These are phyloP conservation scores for Nibea albiflora DNA, from an alignment of 2,113 vertebrate genomes.

Conservation along the genomic window DNA sequence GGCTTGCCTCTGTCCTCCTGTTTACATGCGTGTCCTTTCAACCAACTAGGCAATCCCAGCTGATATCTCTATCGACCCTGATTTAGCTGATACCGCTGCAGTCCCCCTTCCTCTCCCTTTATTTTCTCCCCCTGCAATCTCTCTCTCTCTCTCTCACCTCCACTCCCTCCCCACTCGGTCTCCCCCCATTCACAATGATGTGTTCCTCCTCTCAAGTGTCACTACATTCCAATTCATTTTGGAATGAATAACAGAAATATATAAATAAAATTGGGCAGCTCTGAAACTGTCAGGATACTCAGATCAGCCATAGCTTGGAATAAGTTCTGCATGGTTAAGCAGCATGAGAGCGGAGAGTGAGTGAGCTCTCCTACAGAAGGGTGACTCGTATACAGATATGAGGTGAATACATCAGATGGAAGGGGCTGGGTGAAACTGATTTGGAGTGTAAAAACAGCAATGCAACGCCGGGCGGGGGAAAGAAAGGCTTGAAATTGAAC, in stretches of 20 bases:
- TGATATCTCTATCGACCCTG: slow-evolving; percentile 86
- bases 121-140: slow-evolving; percentile 38
- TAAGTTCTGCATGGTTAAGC: slow-evolving; percentile 74
- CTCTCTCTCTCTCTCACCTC: slow-evolving; percentile 11
- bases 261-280: slow-evolving; percentile 33
- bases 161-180: slow-evolving; percentile 23
- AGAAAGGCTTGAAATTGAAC: slow-evolving; percentile 27
- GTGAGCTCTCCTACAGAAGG: slow-evolving; percentile 54
- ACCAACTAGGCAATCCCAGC: slow-evolving; percentile 81
- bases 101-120: slow-evolving; percentile 41
- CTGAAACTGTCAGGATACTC: slow-evolving; percentile 54
- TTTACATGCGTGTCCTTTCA: slow-evolving; percentile 83
- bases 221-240: slow-evolving; percentile 55
- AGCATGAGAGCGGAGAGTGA: slow-evolving; percentile 58
- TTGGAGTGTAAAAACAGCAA: slow-evolving; percentile 36
- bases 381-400: slow-evolving; percentile 65
- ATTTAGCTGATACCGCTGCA: slow-evolving; percentile 83
- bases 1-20: slow-evolving; percentile 78
- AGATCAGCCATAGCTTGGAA: slow-evolving; percentile 60
- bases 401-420: slow-evolving; percentile 50
- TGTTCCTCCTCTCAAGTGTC: slow-evolving; percentile 54
- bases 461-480: slow-evolving; percentile 4
- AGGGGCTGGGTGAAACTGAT: slow-evolving; percentile 49
- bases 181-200: slow-evolving; percentile 36
- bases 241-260: no score